Percentiles rank a stretch among this genome's conserved stretches.
phyloP scores from a whole-genome alignment of 2,797 vertebrate species.

The Gouania willdenowi region DNA sequence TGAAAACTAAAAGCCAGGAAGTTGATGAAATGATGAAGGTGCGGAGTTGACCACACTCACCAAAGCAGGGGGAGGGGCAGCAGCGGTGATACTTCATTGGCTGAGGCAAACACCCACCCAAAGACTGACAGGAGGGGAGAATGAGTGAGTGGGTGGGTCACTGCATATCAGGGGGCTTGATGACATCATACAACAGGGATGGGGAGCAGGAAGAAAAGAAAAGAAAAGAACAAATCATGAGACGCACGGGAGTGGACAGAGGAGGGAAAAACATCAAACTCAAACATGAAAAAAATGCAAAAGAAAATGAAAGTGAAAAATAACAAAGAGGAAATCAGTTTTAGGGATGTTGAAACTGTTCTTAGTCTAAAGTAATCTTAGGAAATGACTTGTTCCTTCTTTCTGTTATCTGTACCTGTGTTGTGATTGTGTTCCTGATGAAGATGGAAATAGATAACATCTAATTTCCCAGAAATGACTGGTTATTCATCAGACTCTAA shows the following conservation, averaged over 20 bases:
- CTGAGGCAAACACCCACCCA: slow-evolving; percentile 36
- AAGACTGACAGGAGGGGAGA: slow-evolving; percentile 21
- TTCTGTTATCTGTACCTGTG: slow-evolving; percentile 23
- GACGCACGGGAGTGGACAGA: slow-evolving; percentile 30
- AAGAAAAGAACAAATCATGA: slow-evolving; percentile 44
- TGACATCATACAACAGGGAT: slow-evolving; percentile 37
- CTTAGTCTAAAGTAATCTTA: slow-evolving; percentile 28
- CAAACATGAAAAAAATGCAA: slow-evolving; percentile 14
- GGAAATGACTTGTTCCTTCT: slow-evolving; percentile 22
- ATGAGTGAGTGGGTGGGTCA: slow-evolving; percentile 22
- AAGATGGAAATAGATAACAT: slow-evolving; percentile 27
- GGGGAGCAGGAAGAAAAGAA: slow-evolving; percentile 24
- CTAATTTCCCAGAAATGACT: slow-evolving; percentile 33
- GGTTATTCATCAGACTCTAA: slow-evolving; percentile 46
- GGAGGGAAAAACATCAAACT: slow-evolving; percentile 9
- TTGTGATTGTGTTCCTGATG: slow-evolving; percentile 7
- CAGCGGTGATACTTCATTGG: slow-evolving; percentile 37
- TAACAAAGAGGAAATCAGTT: slow-evolving; percentile 1
- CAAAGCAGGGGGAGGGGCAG: slow-evolving; percentile 30
- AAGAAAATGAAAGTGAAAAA: slow-evolving; percentile 33
- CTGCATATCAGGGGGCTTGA: slow-evolving; percentile 46
- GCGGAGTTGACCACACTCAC: slow-evolving; percentile 52
- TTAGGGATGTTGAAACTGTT: neutral
- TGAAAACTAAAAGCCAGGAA: no score
- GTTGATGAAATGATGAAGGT: slow-evolving; percentile 18